These are phyloP conservation scores for Platorchestia sp. DNA, from an alignment of 1,140 invertebrate species.

Conservation along the genomic window DNA sequence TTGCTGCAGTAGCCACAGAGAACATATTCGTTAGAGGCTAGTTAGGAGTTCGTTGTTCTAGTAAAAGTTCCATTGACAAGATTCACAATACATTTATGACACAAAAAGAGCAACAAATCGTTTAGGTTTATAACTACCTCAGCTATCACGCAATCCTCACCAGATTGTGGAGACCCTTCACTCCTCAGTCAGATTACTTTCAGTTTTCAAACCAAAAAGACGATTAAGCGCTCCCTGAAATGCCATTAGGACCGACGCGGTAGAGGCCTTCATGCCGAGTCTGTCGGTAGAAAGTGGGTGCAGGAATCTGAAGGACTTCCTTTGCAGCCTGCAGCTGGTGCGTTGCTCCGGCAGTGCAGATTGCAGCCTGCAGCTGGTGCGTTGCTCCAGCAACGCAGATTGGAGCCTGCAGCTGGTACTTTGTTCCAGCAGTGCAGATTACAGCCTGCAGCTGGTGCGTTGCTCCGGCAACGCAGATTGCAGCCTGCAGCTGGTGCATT, in stretches of 20 bases:
- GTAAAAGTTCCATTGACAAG: no score
- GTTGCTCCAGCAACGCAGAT: no score
- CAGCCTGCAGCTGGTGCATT: background rate
- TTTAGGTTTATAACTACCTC: background rate
- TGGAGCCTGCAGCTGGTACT: no score
- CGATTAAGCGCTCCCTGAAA: background rate
- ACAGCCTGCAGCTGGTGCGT: background rate
- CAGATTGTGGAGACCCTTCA: background rate
- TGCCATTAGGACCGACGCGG: background rate
- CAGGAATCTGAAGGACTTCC: conserved; percentile 15
- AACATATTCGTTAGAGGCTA: no score
- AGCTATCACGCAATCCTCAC: background rate
- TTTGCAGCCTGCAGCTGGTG: conserved; percentile 17
- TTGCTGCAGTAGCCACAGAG: no score
- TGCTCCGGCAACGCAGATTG: no score
- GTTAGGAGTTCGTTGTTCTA: no score
- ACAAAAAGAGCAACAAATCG: no score
- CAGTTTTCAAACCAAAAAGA: background rate
- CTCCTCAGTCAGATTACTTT: background rate
- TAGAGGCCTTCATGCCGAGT: background rate
- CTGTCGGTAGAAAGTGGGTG: background rate
- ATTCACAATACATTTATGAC: no score
- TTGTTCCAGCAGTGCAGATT: no score
- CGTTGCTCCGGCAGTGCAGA: background rate
- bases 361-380: background rate